Base-by-base conservation (phyloP, 2,888 invertebrate genomes). In the Augiades crinisus region DNA sequence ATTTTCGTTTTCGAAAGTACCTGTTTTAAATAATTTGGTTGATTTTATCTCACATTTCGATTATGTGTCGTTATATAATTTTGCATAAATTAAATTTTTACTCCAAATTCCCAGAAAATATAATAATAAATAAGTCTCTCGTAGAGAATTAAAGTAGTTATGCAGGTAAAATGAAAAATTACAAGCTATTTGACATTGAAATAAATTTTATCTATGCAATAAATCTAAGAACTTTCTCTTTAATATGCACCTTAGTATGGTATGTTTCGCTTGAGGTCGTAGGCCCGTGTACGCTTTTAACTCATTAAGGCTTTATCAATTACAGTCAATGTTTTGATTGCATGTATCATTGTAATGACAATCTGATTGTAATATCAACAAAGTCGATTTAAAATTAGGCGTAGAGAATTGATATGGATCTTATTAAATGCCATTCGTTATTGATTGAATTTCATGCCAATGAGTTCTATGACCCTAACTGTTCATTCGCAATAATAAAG, bases 251-350 rank as follows among this genome's bases (percentile, higher is more conserved):
- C 17, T 19, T 27, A 36, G 27, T 33, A 13, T 12, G 43, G 33
- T 22, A 24, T 19, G 33, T 34, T 40, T 19, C 38, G 10, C 16
- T 47, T 16, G 43, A 50, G 50, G 50, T 44, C 43, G 36, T 30
- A 44, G 30, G 16, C 37, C 13, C 36, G 36, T 2, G 17, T 50
- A 44, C 31, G 30, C 50, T 34, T 43, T 50, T 44, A 30, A 27
- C 37, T 36, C 22, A 52, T 45, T 52, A 45, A 38, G 24, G n/a
- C 33, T 22, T 41, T 45, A 33, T 44, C 30, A 47, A 37, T 37
- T 31, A 43, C 34, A 13, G 36, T 12, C 17, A 36, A 43, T 52
- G 16, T 49, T 54, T 50, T 46, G 31, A 54, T 51, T 50, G 40
- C 22, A 21, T 36, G 30, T 33, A 44, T 47, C 33, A 36, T 34